phyloP scores from a whole-genome alignment of 2,113 vertebrate species.

The Ceyx margarethae region DNA sequence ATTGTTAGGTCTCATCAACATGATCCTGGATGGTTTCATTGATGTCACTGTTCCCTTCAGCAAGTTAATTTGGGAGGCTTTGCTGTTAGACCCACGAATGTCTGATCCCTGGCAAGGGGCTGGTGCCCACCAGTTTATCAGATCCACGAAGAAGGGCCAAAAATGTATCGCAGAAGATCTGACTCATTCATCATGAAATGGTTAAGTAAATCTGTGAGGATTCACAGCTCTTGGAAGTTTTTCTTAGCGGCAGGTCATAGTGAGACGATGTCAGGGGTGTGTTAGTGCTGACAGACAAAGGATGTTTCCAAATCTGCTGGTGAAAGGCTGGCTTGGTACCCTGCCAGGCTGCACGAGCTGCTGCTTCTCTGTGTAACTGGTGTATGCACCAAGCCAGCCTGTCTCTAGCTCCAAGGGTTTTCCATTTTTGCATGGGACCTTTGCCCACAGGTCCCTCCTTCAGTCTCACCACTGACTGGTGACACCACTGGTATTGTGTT shows the following conservation, averaged over 20 bases:
- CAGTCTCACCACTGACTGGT: accelerated
- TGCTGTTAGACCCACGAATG: background rate
- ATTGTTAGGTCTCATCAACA: background rate
- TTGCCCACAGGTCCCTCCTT: background rate
- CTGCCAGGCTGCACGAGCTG: background rate
- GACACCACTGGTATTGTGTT: accelerated
- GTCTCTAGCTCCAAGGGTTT: background rate
- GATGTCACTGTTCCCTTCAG: accelerated
- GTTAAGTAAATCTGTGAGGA: background rate
- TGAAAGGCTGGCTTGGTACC: background rate
- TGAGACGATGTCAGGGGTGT: background rate
- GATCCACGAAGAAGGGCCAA: background rate
- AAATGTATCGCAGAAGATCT: background rate
- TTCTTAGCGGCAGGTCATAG: background rate
- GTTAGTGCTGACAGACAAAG: background rate
- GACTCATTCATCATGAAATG: background rate
- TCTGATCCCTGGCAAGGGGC: background rate
- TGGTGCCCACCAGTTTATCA: background rate
- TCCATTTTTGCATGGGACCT: background rate
- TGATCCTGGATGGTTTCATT: background rate
- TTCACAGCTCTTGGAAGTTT: background rate
- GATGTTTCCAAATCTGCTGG: background rate
- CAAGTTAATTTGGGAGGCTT: background rate
- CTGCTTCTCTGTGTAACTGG: accelerated
- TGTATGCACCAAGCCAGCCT: accelerated